Evolutionary conservation across 1,140 invertebrate species (phyloP), one percentile per base, ranked within the genome.

Genomic region (Micrasema minimum): DNA sequence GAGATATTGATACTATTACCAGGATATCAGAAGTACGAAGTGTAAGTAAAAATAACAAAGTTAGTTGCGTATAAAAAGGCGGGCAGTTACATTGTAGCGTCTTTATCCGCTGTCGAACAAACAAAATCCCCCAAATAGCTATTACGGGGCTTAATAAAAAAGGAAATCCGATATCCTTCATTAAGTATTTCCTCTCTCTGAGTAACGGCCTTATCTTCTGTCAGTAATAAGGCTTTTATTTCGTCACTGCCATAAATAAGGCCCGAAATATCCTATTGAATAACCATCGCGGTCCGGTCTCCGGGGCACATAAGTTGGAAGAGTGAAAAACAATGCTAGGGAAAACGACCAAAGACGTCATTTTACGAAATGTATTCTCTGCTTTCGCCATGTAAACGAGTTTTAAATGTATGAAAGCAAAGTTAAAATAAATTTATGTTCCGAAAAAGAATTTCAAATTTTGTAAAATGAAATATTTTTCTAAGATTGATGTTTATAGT

Each of bases 171-270:
- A 57, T 57, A 57, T 57, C 53, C 53, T 37, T 57, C 53, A 57
- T 51, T 51, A 51, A 23, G 48, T 51, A 51, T 51, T 23, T 51
- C 48, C 48, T 31, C 6, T 37, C 53, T n/a, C 48, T 55, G 51
- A 57, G 53, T 57, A 57, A 57, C 53, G 14, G 31, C 53, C 53
- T 57, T 57, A 57, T 57, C 31, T 57, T 57, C 26, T 35, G 26
- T 35, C 26, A 57, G 53, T 57, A 57, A 57, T 57, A 57, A 57
- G 53, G 53, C 53, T 57, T 57, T 57, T 57, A 57, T 57, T 57
- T 57, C 53, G 53, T 35, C 53, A 57, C 31, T 16, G 26, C 53
- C 53, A 31, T 57, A 57, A 57, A 57, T 57, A 57, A 35, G 53
- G 53, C n/a, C 31, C 31, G 12, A 57, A 57, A 57, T 57, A 57